Evolutionary conservation across 2,797 vertebrate genomes (phyloP).

Genomic region (Toxotes lorentzi): DNA sequence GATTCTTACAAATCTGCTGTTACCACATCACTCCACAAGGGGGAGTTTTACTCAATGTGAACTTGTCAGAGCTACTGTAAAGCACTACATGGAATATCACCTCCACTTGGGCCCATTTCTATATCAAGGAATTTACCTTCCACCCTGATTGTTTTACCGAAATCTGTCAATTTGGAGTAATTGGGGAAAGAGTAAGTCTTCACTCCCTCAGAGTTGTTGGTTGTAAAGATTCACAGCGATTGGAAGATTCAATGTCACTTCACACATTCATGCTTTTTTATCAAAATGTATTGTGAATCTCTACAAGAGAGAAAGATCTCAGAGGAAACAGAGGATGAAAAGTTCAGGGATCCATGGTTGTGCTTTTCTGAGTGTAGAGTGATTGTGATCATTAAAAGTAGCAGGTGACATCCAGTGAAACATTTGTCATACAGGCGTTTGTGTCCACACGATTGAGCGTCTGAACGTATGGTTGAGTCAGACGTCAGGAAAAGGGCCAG

Average conservation of each 20-base stretch:
- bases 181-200: constrained; percentile 34
- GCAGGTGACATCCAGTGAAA: constrained; percentile 26
- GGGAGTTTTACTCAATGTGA: constrained; percentile 48
- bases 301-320: constrained; percentile 64
- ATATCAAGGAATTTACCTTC: constrained; percentile 47
- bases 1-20: constrained; percentile 22
- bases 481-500: background rate
- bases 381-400: background rate
- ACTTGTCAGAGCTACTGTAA: constrained; percentile 55
- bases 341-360: constrained; percentile 22
- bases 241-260: constrained; percentile 19
- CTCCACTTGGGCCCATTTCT: constrained; percentile 39
- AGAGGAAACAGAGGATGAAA: constrained; percentile 64
- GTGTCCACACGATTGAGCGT: background rate
- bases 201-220: constrained; percentile 2
- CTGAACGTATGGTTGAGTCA: background rate
- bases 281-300: constrained; percentile 71
- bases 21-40: constrained; percentile 66
- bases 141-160: constrained; percentile 69
- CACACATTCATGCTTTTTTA: constrained; percentile 2
- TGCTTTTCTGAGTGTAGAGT: constrained; percentile 21
- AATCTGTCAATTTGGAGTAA: constrained; percentile 34
- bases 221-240: constrained; percentile 77
- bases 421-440: constrained; percentile 6
- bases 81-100: constrained; percentile 67